phyloP scores from a whole-genome alignment of 2,888 invertebrate genomes.

The Sabatieria punctata region DNA sequence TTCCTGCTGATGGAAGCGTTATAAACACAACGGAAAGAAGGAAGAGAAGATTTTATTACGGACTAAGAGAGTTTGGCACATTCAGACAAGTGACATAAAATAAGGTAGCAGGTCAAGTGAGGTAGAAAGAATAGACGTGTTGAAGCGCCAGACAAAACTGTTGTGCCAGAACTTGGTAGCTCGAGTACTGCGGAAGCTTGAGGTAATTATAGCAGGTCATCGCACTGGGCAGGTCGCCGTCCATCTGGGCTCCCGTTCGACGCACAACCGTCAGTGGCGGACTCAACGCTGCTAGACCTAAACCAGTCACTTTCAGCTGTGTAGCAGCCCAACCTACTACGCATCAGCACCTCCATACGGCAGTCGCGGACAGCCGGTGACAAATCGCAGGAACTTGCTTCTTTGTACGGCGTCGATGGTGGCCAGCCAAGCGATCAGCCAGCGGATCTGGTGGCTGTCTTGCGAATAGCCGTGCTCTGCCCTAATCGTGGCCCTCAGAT shows the following conservation, averaged over 20 bases:
- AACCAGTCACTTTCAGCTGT: no score
- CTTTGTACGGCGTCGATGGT: constrained; percentile 43
- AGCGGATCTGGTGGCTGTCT: constrained; percentile 81
- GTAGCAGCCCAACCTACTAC: no score
- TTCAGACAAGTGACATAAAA: no score
- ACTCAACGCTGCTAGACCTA: no score
- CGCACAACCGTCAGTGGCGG: constrained; percentile 93
- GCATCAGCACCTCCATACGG: constrained; percentile 99
- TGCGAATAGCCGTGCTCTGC: constrained; percentile 95
- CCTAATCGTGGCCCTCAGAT: no score
- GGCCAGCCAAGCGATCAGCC: constrained; percentile 45
- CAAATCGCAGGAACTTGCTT: constrained; percentile 87
- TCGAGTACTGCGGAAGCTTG: constrained; percentile 82
- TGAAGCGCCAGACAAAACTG: no score
- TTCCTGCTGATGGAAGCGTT: no score
- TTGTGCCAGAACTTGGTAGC: constrained; percentile 67
- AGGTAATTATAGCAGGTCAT: constrained; percentile 99
- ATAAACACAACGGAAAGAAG: no score
- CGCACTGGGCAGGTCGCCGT: constrained; percentile 96
- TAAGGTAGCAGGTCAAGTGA: no score
- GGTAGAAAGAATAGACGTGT: no score
- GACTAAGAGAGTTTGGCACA: no score
- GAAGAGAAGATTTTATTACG: no score
- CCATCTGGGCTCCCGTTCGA: constrained; percentile 46
- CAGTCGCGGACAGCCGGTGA: constrained; percentile 89